These are phyloP conservation scores for Eulemur coronatus DNA, from an alignment of 2,797 vertebrate species.

Conservation along the genomic window DNA sequence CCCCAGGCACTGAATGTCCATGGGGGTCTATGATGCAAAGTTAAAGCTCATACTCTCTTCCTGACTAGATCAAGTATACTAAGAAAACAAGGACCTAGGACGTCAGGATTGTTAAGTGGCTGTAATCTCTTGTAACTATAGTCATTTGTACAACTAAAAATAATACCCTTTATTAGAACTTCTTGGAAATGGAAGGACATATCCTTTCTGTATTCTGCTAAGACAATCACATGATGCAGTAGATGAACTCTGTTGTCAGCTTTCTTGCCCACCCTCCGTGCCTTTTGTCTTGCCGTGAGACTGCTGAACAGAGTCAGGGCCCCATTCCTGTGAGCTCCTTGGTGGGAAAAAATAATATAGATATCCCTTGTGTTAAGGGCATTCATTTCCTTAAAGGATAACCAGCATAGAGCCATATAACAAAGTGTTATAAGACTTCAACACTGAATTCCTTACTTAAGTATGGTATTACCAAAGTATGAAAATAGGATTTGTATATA, in stretches of 20 bases:
- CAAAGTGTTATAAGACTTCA: neutral
- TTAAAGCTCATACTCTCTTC: neutral
- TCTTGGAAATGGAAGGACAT: neutral
- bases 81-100: neutral
- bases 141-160: neutral
- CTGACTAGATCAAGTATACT: neutral
- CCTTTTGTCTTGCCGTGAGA: neutral
- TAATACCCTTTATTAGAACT: neutral
- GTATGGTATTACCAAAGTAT: neutral
- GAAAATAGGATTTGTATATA: neutral
- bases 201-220: neutral
- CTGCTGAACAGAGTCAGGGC: neutral
- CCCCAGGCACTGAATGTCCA: no score
- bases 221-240: fast-evolving
- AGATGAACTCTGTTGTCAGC: neutral
- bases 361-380: neutral
- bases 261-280: neutral
- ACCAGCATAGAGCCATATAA: neutral
- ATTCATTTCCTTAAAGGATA: neutral
- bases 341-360: neutral
- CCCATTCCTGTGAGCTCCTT: neutral
- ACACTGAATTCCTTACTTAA: neutral
- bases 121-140: neutral
- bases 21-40: fast-evolving
- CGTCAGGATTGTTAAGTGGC: neutral